A percentile compares a stretch with the other conserved stretches of the same genome.
These are phyloP conservation scores for Eutrigla gurnardus DNA, from an alignment of 2,797 vertebrate species.

Conservation along the genomic window DNA sequence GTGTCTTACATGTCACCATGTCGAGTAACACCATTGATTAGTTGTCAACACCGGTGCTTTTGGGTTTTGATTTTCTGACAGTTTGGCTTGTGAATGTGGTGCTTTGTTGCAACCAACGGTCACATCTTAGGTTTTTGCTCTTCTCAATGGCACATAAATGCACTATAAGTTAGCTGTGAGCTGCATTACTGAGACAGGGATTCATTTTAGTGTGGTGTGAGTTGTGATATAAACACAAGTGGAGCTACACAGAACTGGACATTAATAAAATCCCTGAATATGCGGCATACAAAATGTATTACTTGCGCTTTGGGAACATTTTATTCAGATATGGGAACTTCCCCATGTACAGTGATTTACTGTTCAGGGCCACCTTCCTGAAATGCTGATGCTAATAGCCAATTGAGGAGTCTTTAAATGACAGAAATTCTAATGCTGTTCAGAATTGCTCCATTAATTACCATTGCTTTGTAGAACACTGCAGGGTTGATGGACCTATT, in stretches of 20 bases:
- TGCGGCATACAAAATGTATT: background rate
- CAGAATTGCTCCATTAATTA: conserved; percentile 37
- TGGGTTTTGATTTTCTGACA: conserved; percentile 19
- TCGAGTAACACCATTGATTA: background rate
- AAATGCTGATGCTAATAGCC: background rate
- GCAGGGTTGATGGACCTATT: conserved; percentile 32
- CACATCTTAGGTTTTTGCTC: conserved; percentile 3
- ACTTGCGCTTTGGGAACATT: background rate
- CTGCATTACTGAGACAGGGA: background rate
- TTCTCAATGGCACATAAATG: conserved; percentile 10
- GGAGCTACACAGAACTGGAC: too few relatives aligned
- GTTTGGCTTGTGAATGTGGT: background rate
- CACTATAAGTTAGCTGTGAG: conserved; percentile 1
- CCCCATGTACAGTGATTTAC: background rate
- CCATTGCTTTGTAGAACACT: conserved; percentile 30
- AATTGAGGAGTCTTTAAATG: background rate
- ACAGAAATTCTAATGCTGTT: background rate
- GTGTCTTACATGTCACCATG: background rate
- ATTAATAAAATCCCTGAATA: too few relatives aligned
- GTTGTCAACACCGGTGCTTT: background rate
- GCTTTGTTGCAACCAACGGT: background rate
- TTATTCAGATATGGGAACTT: background rate
- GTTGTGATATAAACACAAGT: too few relatives aligned
- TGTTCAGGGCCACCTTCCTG: background rate
- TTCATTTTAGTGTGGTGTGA: background rate